Percentiles rank a stretch among this genome's conserved stretches.
phyloP scores from a whole-genome alignment of 2,113 vertebrate species.

The Cyprinus carpio region DNA sequence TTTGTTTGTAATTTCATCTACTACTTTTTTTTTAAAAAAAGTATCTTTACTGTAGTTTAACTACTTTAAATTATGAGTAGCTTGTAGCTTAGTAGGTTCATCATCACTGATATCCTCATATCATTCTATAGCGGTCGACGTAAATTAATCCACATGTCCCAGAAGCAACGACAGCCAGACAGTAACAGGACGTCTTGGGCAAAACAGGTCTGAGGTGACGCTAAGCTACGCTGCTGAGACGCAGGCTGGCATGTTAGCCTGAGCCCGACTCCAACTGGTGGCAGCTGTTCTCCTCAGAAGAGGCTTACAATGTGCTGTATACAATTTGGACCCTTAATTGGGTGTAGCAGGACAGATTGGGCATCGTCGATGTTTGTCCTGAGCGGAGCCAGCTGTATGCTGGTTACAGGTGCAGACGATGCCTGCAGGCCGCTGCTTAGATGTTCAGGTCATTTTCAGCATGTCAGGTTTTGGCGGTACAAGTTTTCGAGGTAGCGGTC shows the following conservation, averaged over 20 bases:
- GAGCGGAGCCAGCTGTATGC: no score
- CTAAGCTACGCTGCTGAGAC: neutral
- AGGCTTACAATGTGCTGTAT: conserved; percentile 65
- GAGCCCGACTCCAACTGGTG: conserved; percentile 61
- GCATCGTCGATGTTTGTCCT: conserved; percentile 61
- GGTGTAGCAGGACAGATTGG: conserved; percentile 63
- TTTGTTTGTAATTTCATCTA: no score
- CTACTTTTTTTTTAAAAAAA: no score
- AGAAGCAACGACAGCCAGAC: neutral
- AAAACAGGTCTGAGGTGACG: conserved; percentile 9
- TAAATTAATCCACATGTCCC: neutral
- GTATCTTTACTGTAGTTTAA: no score
- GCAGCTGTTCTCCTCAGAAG: conserved; percentile 61
- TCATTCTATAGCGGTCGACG: neutral
- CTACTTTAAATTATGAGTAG: no score
- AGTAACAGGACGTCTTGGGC: neutral
- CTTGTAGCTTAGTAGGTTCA: neutral
- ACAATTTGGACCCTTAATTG: conserved; percentile 62
- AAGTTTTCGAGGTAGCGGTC: conserved; percentile 35
- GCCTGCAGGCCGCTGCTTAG: conserved; percentile 60
- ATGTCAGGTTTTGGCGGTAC: conserved; percentile 22
- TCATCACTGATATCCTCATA: neutral
- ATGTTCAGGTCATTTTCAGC: conserved; percentile 50
- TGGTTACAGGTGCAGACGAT: conserved; percentile 59
- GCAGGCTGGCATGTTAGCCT: conserved; percentile 17